A percentile compares a stretch with the other conserved stretches of the same genome.
Conservation (phyloP, 2,888 invertebrate species). For the Ametastegia equiseti region DNA sequence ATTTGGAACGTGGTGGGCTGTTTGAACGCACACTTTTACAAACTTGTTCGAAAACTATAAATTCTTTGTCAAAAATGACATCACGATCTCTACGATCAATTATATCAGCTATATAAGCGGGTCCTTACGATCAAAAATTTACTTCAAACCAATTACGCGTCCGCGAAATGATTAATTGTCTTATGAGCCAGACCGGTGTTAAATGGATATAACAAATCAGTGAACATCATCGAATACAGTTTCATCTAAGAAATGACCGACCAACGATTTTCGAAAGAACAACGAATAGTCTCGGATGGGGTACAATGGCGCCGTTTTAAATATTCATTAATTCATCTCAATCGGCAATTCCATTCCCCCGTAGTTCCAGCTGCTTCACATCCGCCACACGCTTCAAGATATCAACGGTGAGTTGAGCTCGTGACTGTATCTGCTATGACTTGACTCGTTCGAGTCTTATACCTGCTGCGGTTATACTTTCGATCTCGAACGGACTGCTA, state of each 20-base stretch:
- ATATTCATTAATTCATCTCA: not conserved
- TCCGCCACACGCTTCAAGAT: too few species aligned
- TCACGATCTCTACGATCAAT: not conserved
- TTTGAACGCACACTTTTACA: not conserved
- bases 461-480: not conserved
- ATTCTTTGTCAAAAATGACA: not conserved
- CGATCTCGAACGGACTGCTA: not conserved
- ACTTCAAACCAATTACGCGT: not conserved
- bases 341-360: conserved; percentile 13
- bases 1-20: conserved; percentile 4
- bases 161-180: not conserved
- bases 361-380: too few species aligned
- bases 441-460: not conserved
- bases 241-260: not conserved
- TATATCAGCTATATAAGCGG: not conserved
- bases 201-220: not conserved
- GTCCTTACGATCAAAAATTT: not conserved
- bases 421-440: not conserved
- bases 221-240: not conserved
- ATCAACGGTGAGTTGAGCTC: not conserved
- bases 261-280: not conserved
- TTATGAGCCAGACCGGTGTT: not conserved
- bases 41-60: not conserved
- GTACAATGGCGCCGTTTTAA: not conserved
- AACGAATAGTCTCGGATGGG: not conserved